These are phyloP conservation scores for Malurus alboscapulatus DNA, from an alignment of 2,113 vertebrate genomes.

Conservation along the genomic window DNA sequence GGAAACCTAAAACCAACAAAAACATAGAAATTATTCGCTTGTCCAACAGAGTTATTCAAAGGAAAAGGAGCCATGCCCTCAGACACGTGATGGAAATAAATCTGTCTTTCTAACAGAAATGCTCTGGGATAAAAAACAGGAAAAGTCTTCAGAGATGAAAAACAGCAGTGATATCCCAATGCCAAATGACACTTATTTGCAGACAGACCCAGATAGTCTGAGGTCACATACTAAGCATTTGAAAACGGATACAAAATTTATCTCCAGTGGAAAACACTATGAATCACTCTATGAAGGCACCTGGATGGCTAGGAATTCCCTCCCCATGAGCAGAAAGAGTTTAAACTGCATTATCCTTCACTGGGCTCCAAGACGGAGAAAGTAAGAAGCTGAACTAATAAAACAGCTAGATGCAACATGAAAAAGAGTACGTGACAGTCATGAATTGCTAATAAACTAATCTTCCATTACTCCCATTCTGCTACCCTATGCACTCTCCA, in stretches of 20 bases:
- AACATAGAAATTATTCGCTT: conserved; percentile 17
- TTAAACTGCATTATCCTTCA: not conserved
- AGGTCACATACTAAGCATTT: not conserved
- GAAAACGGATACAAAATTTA: not conserved
- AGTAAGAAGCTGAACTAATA: not conserved
- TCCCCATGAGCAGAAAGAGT: not conserved
- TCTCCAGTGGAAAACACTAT: not conserved
- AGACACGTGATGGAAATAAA: not conserved
- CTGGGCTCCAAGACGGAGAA: not conserved
- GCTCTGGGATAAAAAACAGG: not conserved
- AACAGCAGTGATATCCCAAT: not conserved
- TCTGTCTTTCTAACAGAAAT: not conserved
- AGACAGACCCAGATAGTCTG: not conserved
- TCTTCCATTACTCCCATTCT: not conserved
- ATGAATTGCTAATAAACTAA: not conserved
- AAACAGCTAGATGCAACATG: not conserved
- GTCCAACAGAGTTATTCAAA: not conserved
- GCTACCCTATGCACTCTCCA: not conserved
- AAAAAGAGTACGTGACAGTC: not conserved
- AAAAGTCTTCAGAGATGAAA: not conserved
- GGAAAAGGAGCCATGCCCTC: not conserved
- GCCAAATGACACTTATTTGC: not conserved
- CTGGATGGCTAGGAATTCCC: not conserved
- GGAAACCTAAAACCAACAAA: conserved; percentile 81
- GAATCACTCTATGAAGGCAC: not conserved